Evolutionary conservation across 1,140 invertebrate species (phyloP), one percentile per base, ranked within the genome.

Genomic region (Nebria ingens): DNA sequence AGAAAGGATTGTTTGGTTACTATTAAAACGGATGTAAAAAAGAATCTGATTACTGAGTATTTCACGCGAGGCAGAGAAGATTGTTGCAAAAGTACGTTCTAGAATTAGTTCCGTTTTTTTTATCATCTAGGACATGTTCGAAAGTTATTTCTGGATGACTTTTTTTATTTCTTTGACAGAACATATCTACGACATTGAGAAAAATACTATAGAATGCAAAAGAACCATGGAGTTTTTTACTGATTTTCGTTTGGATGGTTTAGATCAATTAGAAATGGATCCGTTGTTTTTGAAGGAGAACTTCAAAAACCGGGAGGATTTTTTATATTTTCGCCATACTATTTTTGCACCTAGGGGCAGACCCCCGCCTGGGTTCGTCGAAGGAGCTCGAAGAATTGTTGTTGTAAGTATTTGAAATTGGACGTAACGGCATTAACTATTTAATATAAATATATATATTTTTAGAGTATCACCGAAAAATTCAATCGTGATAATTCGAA

Each of bases 171-270:
- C 25, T 6, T 34, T 34, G 25, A 34, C 60, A 87, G 85, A 81
- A 54, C 83, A 88, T 67, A 67, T 68, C 19, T 87, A 84, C 61
- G 67, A 73, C 0, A 68, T 73, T 34, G 71, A 71, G 4, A 72
- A 71, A 11, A 64, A 68, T 40, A 69, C 69, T 2, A 68, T 81
- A 6, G 79, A 85, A 57, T 76, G 72, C 12, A 74, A 79, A 21
- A 73, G 85, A 54, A 77, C 71, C 0, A 69, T 93, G 61, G 73
- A 83, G 54, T 92, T 89, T 71, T 87, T 83, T 62, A 70, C 81
- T 54, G 72, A 79, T 40, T 78, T 80, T 1, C 75, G 86, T 17
- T 68, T 80, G 3, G 87, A 90, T 68, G 81, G 83, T 57, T 71
- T 91, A 19, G 66, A 69, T 1, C 77, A 76, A 58, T 70, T 89